Evolutionary conservation across 1,140 invertebrate species (phyloP), one percentile per base, ranked within the genome.

Genomic region (Lethrus apterus): DNA sequence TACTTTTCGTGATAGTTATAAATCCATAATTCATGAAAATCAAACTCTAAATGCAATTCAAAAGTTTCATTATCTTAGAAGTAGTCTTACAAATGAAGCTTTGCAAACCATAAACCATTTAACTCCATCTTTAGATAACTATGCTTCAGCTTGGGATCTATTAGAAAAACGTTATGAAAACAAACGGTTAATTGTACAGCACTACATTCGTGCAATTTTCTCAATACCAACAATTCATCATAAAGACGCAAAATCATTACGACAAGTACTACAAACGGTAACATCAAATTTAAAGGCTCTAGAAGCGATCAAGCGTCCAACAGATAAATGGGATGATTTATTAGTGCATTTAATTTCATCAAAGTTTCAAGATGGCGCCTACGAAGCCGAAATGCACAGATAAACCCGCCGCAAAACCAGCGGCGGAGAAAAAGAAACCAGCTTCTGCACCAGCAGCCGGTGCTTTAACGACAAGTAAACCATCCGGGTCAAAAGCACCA

Each of bases 291-390:
- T 67, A 14, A 50, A 53, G 20, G 58, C 55, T 10, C 54, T 68
- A 17, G 51, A 58, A 40, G 52, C 50, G 34, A 34, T 66, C 38
- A 38, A 56, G 4, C 48, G 58, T 11, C 44, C 23, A 5, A 57
- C 55, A 8, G 58, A 65, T 8, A 36, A 19, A 8, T 51, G 48
- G 48, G 51, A 32, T 40, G 30, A 9, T 2, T 10, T 47, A 9
- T 26, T 53, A n/a, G n/a, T n/a, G n/a, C n/a, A n/a, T n/a, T n/a
- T n/a, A n/a, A n/a, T n/a, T n/a, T n/a, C n/a, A n/a, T n/a, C n/a
- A n/a, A n/a, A n/a, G n/a, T n/a, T n/a, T 55, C 62, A 77, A 77
- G 69, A 81, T 81, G 79, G 77, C 78, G 67, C 77, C 78, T 52
- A 65, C 71, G 46, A 80, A 81, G 69, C 71, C 77, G 60, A 76